Base-by-base conservation (phyloP, 2,113 vertebrate species). In the Verasper variegatus region DNA sequence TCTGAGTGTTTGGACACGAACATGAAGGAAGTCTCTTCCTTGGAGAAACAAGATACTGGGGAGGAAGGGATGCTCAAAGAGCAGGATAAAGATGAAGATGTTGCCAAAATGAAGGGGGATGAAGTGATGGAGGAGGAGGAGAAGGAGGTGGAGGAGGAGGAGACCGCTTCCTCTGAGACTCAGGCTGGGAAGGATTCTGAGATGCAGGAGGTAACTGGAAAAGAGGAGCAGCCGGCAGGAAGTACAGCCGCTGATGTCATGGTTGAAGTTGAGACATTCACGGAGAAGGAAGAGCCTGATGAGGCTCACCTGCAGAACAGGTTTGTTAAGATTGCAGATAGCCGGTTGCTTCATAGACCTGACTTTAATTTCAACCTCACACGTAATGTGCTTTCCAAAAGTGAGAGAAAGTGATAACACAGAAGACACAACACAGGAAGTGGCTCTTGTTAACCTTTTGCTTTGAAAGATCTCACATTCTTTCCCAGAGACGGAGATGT, bases 301-400 rank as follows among this genome's bases (percentile, higher is more conserved):
- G 76, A 74, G 27, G 71, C 69, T 0, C n/a, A 23, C 55, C 60
- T 77, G 7, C 57, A 12, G 0, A 76, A 68, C 80, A 92, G 92
- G 92, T 93, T 51, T 55, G 85, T 76, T 0, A 11, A 65, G 21
- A 31, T 40, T 57, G 27, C 31, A 21, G 15, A n/a, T n/a, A n/a
- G n/a, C n/a, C n/a, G n/a, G 21, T 56, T 21, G 8, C 27, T 24
- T 61, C 31, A 45, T 21, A 5, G 27, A 6, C 49, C 18, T 51
- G 49, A 18, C 12, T 20, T 51, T 20, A 51, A 20, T 20, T 20
- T 51, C 5, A 1, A 7, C 31, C 6, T 31, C 18, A 18, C 49
- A 51, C 2, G 49, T 51, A 37, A 37, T 37, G 35, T 10, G 35
- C 35, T 37, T 5, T 37, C 35, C 35, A 10, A 9, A 20, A 18